Base-by-base conservation (phyloP, 1,140 invertebrate species). In the Dinothrombium tinctorium region DNA sequence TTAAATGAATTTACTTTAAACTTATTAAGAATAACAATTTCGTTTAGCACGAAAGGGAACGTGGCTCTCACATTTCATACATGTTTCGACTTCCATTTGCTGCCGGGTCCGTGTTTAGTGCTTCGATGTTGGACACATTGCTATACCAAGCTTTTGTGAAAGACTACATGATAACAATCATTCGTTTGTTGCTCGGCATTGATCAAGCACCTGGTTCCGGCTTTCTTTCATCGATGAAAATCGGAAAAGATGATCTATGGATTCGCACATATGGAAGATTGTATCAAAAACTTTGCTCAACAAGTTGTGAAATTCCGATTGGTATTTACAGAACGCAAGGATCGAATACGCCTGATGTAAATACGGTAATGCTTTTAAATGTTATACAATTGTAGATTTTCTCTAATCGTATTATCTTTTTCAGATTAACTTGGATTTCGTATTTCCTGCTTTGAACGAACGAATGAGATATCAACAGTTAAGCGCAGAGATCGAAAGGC, bases 1-100 rank as follows among this genome's bases (percentile, higher is more conserved):
- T n/a, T 29, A n/a, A 36, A 19, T 36, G 33, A 17, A 15, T 19
- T 2, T 21, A 15, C 2, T 17, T 11, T n/a, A 33, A 19, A n/a
- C 23, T 21, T 21, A 15, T 39, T 6, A 7, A 26, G 12, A n/a
- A n/a, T n/a, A n/a, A n/a, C n/a, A n/a, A n/a, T 15, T 21, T 41
- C 64, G 56, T 68, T 46, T 65, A 96, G 87, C 75, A 81, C 56
- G 89, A 95, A 63, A 87, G 90, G 56, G 84, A 94, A 56, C 63
- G 86, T 50, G 89, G 89, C 4, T 94, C 87, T 8, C 87, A 94
- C 60, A 90, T 96, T 58, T 90, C 87, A n/a, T 98, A 95, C 61
- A 98, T 96, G 87, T 98, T 96, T 62, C 73, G 90, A 26, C 62
- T 96, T 44, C 89, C 89, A 4, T 98, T 98, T 59, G 89, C 90